Conservation (phyloP, 2,113 vertebrate genomes). For the Anoura caudifer region DNA sequence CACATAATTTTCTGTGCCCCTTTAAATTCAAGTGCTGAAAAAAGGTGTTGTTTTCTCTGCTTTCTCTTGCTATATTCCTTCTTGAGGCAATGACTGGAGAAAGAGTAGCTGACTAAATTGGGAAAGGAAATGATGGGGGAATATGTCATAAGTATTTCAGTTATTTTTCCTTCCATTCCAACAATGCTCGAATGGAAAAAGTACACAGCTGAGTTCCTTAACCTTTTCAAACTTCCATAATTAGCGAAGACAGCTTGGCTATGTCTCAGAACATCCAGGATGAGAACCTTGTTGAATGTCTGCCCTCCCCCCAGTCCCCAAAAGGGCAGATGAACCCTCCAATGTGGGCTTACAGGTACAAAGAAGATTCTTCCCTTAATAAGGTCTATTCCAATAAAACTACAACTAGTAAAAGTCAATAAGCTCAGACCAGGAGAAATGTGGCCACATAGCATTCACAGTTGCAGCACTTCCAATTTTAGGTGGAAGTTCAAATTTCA, state of each 20-base stretch:
- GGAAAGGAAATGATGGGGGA: background rate
- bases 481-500: background rate
- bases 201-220: background rate
- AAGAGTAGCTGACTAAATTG: background rate
- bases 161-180: constrained; percentile 7
- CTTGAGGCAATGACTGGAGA: background rate
- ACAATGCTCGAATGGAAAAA: background rate
- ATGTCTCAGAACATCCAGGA: background rate
- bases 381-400: background rate
- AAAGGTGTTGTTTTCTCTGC: background rate
- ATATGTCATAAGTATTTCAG: background rate
- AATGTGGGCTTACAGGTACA: background rate
- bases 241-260: background rate
- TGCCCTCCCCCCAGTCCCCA: background rate
- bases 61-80: background rate
- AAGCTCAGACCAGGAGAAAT: background rate
- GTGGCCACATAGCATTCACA: background rate
- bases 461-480: background rate
- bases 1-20: background rate
- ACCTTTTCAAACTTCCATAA: background rate
- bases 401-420: background rate
- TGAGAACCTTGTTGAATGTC: background rate
- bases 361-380: background rate
- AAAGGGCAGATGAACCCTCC: background rate
- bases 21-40: background rate